Evolutionary conservation across 2,113 vertebrate species (phyloP), one percentile per base, ranked within the genome.

Genomic region (Rhombomys opimus): DNA sequence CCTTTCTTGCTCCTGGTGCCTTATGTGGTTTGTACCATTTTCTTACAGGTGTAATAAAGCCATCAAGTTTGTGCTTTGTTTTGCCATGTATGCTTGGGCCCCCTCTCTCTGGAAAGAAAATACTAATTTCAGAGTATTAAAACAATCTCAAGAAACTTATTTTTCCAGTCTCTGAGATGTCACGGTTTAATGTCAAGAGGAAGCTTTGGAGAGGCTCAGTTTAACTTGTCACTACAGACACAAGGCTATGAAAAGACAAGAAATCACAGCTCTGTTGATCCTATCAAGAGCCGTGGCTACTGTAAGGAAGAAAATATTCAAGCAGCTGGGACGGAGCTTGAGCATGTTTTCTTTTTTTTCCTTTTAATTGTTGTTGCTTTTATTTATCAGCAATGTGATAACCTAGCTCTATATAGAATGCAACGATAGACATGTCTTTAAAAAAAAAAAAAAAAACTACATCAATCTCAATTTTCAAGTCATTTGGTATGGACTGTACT

Each of bases 401-500:
- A 76, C 46, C 70, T 80, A 73, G 59, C 46, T 46, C 52, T 93
- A 13, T 22, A 38, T 63, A 14, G 23, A 91, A 94, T n/a, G 14
- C 72, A 91, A 95, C 30, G 77, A 85, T 8, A 63, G 25, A 86
- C 70, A 57, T 81, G 17, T 9, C 57, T 89, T 61, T 93, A n/a
- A 75, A 87, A 95, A 91, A 92, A n/a, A 75, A 87, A 95, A 91
- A 92, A 89, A 72, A 2, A 15, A 3, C 41, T 85, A 89, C 18
- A 70, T 46, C 14, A 92, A 72, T 61, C 85, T 95, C 93, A 46
- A 85, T 80, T 91, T 91, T 77, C 50, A 93, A 88, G 87, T 22
- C 92, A 97, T 89, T 94, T 95, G 72, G 38, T 57, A 91, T 30
- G 20, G 38, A n/a, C 76, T 94, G 89, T 78, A 54, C 68, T 38